Evolutionary conservation across 2,113 vertebrate species (phyloP).

Genomic region (Antidorcas marsupialis): DNA sequence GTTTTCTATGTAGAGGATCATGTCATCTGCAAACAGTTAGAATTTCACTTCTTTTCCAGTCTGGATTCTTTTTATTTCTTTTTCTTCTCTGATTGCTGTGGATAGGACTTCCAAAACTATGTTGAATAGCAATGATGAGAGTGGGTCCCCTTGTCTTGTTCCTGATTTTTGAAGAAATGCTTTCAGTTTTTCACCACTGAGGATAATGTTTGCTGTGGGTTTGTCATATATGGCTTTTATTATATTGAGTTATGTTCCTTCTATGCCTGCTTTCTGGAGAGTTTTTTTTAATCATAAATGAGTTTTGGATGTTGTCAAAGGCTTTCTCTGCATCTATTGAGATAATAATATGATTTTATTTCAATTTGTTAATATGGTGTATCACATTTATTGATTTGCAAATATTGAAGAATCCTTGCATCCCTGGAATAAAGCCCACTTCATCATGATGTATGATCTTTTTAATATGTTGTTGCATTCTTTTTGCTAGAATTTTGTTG

Average conservation of each 20-base stretch:
- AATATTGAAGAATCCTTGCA: background rate
- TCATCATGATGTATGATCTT: background rate
- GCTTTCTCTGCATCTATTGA: background rate
- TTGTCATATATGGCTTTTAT: background rate
- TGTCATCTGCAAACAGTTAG: background rate
- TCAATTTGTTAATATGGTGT: background rate
- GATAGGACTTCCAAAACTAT: too few relatives aligned
- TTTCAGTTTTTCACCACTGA: too few relatives aligned
- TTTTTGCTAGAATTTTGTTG: background rate
- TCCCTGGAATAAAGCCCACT: background rate
- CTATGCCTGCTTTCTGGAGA: background rate
- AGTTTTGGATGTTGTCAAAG: background rate
- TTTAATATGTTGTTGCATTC: background rate
- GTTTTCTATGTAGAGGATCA: background rate
- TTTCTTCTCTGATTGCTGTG: background rate
- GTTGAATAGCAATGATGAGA: too few relatives aligned
- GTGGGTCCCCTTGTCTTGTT: too few relatives aligned
- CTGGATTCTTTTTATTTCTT: background rate
- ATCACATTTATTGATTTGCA: background rate
- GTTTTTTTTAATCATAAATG: background rate
- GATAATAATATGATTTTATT: background rate
- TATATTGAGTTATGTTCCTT: background rate
- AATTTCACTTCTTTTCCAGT: background rate
- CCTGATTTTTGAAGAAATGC: too few relatives aligned
- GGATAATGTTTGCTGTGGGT: too few relatives aligned